A percentile compares a stretch with the other conserved stretches of the same genome.
Evolutionary conservation across 2,113 vertebrate species (phyloP).

Genomic region (Nycticryphes semicollaris): DNA sequence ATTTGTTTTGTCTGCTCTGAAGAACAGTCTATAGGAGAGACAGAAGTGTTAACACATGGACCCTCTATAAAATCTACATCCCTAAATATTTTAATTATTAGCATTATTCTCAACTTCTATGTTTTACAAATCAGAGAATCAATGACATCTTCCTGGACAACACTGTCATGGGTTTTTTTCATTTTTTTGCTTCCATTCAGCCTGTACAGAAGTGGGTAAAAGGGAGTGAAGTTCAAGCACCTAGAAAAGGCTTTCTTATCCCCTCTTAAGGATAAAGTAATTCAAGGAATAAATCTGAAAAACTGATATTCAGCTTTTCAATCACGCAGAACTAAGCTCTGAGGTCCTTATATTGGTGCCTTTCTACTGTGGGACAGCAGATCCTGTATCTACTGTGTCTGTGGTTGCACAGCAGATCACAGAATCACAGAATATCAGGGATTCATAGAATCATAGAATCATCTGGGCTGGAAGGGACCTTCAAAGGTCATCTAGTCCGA

Average conservation of each 20-base stretch:
- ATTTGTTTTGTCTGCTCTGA: neutral
- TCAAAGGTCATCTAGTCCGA: too few species aligned
- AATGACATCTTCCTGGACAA: neutral
- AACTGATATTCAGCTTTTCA: neutral
- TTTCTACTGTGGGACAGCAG: neutral
- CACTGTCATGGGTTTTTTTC: too few species aligned
- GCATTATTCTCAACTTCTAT: neutral
- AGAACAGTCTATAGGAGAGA: neutral
- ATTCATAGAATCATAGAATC: too few species aligned
- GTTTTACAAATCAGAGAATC: neutral
- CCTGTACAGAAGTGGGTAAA: neutral
- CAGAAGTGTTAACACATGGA: neutral
- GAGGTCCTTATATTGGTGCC: neutral
- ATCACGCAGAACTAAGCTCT: neutral
- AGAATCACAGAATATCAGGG: too few species aligned
- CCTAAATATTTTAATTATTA: neutral
- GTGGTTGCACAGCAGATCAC: neutral
- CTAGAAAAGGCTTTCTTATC: neutral
- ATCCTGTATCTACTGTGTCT: neutral
- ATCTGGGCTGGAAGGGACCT: too few species aligned
- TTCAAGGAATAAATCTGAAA: neutral
- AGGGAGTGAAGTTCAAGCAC: neutral
- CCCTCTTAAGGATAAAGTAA: neutral
- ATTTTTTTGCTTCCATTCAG: neutral
- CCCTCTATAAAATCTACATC: neutral